Base-by-base conservation (phyloP, 2,797 vertebrate genomes). In the Tarsius wallacei region DNA sequence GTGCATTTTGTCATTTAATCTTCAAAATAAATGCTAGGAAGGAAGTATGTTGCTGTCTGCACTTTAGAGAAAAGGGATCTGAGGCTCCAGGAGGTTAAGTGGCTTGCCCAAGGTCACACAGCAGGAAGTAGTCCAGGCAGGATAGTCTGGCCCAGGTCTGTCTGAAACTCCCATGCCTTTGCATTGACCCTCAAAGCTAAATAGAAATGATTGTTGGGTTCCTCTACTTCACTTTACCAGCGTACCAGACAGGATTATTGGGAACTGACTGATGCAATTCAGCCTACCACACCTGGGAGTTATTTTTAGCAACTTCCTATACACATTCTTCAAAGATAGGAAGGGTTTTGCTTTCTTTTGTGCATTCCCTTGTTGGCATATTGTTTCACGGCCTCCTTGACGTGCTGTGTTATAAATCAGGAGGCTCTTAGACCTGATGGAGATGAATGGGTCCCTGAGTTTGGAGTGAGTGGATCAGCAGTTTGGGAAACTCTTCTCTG, bases 401-500 rank as follows among this genome's bases (percentile, higher is more conserved):
- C 42, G 33, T 0, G 10, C 31, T 31, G 11, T 33, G 11, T 11
- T 13, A 21, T 77, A 90, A 94, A 47, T 71, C n/a, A 80, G n/a
- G 33, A 76, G 28, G 26, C 61, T 81, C 49, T 61, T 6, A 0
- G 70, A 51, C 28, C 47, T 86, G 42, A 5, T 31, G 51, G 64
- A 64, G 80, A 93, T 47, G n/a, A 84, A 84, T 6, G 14, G 12
- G 36, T 61, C 3, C 33, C 86, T 63, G 63, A n/a, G 24, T 14
- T 16, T 19, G 15, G 57, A 82, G 42, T 57, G n/a, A 76, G 77
- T 19, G 8, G 74, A 31, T 93, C 55, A 95, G 57, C 42, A 63
- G 12, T 78, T 84, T 80, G 42, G 89, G 73, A 87, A 85, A 61
- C 22, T 91, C 12, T 66, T 84, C 80, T 93, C 70, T 86, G 22